Evolutionary conservation across 2,888 invertebrate species (phyloP).

Genomic region (Epinotia demarniana): DNA sequence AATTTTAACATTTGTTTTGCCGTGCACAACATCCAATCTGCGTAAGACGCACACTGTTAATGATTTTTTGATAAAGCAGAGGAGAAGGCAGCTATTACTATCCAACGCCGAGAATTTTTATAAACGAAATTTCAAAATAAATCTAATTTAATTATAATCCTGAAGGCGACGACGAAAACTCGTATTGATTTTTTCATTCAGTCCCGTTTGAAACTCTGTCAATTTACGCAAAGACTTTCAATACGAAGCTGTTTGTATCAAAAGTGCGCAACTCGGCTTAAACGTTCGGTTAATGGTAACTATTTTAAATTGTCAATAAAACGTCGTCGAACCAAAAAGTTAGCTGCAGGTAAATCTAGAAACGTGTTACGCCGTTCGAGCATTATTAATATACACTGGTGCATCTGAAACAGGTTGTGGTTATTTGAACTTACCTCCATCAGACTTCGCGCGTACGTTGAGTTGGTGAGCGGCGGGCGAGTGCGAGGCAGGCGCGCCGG

Average conservation of each 20-base stretch:
- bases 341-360: constrained; percentile 19
- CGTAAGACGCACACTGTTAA: not conserved
- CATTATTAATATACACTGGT: constrained; percentile 11
- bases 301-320: constrained; percentile 28
- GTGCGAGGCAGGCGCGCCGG: constrained; percentile 49
- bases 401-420: constrained; percentile 33
- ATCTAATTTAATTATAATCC: not conserved
- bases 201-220: not conserved
- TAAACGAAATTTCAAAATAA: not conserved
- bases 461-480: constrained; percentile 50
- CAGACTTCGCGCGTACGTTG: constrained; percentile 13
- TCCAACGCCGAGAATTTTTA: not conserved
- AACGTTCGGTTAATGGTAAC: not conserved
- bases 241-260: not conserved
- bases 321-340: constrained; percentile 21
- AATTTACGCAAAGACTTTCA: not conserved
- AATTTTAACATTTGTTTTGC: constrained; percentile 7
- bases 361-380: constrained; percentile 24
- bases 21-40: not conserved
- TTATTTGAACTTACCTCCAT: constrained; percentile 43
- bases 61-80: not conserved
- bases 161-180: not conserved
- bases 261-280: not conserved
- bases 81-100: not conserved
- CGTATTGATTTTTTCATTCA: not conserved